Evolutionary conservation across 1,140 invertebrate genomes (phyloP).

Genomic region (Halesus radiatus): DNA sequence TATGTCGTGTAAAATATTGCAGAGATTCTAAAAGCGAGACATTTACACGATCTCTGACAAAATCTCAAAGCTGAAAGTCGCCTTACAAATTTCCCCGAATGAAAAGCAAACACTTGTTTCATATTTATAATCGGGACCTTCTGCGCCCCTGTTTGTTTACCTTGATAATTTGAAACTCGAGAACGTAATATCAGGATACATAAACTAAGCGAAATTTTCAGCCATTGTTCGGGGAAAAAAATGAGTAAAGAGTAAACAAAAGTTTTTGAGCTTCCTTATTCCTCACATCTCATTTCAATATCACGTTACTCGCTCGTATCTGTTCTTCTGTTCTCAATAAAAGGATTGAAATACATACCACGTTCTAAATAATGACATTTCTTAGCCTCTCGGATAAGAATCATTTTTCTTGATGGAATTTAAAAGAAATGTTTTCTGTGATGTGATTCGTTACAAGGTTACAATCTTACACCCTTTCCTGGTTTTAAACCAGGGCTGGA

Average conservation of each 20-base stretch:
- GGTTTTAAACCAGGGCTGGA: too few species aligned
- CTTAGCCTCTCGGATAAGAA: not conserved
- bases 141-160: constrained; percentile 6
- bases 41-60: not conserved
- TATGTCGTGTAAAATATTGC: too few species aligned
- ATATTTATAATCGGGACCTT: constrained; percentile 33
- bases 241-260: not conserved
- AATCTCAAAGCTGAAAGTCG: constrained; percentile 8
- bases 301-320: not conserved
- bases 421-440: not conserved
- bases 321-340: not conserved
- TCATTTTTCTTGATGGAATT: constrained; percentile 3
- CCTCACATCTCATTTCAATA: constrained; percentile 21
- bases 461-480: too few species aligned
- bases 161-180: constrained; percentile 35
- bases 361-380: constrained; percentile 21
- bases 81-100: constrained; percentile 17
- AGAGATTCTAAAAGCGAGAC: not conserved
- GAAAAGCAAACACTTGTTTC: constrained; percentile 30
- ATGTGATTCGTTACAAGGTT: too few species aligned
- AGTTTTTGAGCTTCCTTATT: not conserved
- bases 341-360: constrained; percentile 11
- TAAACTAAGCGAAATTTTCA: constrained; percentile 15
- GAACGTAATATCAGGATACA: constrained; percentile 14
- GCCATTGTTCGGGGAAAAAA: constrained; percentile 11